These are phyloP conservation scores for Semaprochilodus insignis DNA, from an alignment of 2,797 vertebrate genomes.

Conservation along the genomic window DNA sequence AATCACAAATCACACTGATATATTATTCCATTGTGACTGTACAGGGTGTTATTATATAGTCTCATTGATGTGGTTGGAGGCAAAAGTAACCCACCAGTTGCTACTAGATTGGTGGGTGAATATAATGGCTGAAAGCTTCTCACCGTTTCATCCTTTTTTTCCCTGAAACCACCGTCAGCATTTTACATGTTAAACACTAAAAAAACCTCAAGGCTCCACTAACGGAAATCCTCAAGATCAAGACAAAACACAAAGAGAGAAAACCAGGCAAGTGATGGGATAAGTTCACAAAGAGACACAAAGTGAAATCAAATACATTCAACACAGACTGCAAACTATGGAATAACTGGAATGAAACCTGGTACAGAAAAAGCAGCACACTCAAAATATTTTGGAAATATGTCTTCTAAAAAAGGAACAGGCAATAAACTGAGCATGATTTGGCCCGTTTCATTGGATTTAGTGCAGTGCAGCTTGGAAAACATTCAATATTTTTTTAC, in stretches of 20 bases:
- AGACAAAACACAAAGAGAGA: slow-evolving; percentile 43
- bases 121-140: slow-evolving; percentile 59
- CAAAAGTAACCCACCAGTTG: slow-evolving; percentile 6
- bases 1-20: background rate
- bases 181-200: slow-evolving; percentile 56
- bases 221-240: slow-evolving; percentile 60
- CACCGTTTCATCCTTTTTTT: slow-evolving; percentile 53
- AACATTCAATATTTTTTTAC: too few relatives aligned
- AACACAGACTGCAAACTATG: background rate
- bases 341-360: too few relatives aligned
- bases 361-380: too few relatives aligned
- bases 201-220: slow-evolving; percentile 65
- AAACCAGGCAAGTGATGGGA: slow-evolving; percentile 12
- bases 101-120: slow-evolving; percentile 51
- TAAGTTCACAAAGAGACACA: background rate
- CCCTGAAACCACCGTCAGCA: slow-evolving; percentile 52
- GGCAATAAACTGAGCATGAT: too few relatives aligned
- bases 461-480: too few relatives aligned
- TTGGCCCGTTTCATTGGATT: too few relatives aligned
- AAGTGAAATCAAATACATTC: slow-evolving; percentile 8
- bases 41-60: background rate
- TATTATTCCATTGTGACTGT: background rate
- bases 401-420: too few relatives aligned
- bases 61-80: slow-evolving; percentile 20
- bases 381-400: too few relatives aligned